These are phyloP conservation scores for Rhabdophis nuchalis DNA, from an alignment of 2,797 vertebrate species.

Conservation along the genomic window DNA sequence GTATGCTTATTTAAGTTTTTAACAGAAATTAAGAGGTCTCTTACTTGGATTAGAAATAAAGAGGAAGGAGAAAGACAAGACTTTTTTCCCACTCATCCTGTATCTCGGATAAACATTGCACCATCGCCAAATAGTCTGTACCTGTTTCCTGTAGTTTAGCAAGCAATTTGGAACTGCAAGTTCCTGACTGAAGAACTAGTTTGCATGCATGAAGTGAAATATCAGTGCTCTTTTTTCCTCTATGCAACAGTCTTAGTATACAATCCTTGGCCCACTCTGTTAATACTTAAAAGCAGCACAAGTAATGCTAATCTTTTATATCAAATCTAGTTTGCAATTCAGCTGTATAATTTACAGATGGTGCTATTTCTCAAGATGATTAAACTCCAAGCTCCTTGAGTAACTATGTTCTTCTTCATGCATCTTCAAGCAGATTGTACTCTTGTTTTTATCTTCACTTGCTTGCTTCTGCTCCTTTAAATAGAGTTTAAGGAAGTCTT, in stretches of 20 bases:
- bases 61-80: neutral
- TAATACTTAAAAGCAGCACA: neutral
- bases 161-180: neutral
- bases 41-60: neutral
- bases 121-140: neutral
- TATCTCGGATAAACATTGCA: neutral
- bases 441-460: neutral
- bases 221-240: neutral
- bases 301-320: neutral
- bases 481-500: neutral
- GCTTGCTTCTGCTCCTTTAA: neutral
- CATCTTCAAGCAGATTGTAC: fast-evolving
- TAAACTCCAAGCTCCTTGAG: neutral
- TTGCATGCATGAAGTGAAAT: neutral
- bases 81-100: neutral
- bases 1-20: neutral
- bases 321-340: neutral
- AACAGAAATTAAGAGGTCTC: neutral
- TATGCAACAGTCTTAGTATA: neutral
- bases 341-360: neutral
- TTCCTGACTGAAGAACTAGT: neutral
- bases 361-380: neutral
- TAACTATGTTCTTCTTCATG: neutral
- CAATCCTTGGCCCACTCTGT: neutral
- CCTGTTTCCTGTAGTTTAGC: neutral